These are phyloP conservation scores for Linnaemya tessellans DNA, from an alignment of 2,888 invertebrate genomes.

Conservation along the genomic window DNA sequence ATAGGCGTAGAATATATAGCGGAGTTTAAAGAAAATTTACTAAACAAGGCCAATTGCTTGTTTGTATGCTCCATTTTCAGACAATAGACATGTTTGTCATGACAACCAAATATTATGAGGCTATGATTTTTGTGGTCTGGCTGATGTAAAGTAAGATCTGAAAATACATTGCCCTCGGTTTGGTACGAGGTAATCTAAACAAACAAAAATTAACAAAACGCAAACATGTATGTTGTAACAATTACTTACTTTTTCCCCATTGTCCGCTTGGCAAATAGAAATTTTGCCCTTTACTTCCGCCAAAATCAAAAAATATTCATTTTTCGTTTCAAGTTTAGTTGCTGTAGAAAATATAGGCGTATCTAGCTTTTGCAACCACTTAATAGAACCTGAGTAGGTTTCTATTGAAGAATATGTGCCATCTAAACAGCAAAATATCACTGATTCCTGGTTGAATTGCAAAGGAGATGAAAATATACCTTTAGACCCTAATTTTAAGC, in stretches of 20 bases:
- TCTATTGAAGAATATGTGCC: constrained; percentile 84
- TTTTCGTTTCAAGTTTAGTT: constrained; percentile 69
- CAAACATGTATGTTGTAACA: not conserved
- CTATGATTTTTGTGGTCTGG: constrained; percentile 77
- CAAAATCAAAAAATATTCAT: constrained; percentile 75
- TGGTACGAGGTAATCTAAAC: constrained; percentile 86
- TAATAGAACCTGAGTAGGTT: constrained; percentile 83
- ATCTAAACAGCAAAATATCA: constrained; percentile 84
- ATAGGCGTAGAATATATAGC: constrained; percentile 89
- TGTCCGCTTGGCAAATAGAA: constrained; percentile 77
- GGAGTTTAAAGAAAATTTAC: constrained; percentile 85
- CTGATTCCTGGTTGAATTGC: constrained; percentile 75
- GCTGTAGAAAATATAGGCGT: constrained; percentile 87
- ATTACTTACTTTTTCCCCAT: constrained; percentile 75
- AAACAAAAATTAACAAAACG: not conserved
- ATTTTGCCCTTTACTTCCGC: constrained; percentile 84
- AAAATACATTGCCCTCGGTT: constrained; percentile 88
- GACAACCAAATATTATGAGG: constrained; percentile 88
- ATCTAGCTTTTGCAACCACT: constrained; percentile 84
- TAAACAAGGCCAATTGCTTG: constrained; percentile 82
- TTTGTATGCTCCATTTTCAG: constrained; percentile 83
- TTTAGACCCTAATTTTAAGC: constrained; percentile 82
- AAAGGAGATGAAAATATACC: constrained; percentile 85
- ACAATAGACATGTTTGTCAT: constrained; percentile 88
- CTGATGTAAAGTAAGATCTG: constrained; percentile 85